Evolutionary conservation across 2,797 vertebrate species (phyloP).

Genomic region (Nannoperca obscura): DNA sequence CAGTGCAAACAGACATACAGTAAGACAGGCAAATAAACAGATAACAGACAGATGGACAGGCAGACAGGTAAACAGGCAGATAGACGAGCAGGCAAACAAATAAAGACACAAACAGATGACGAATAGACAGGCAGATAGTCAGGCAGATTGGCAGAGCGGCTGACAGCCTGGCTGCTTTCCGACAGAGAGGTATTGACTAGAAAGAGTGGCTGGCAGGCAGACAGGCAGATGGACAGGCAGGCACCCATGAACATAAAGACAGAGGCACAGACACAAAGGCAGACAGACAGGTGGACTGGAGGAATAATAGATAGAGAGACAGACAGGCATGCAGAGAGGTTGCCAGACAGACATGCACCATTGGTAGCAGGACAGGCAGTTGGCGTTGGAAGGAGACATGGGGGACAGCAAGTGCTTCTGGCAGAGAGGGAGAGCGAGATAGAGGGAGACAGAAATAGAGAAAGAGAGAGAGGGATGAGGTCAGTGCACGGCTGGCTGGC

Average conservation of each 20-base stretch:
- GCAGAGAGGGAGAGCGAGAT: conserved; percentile 67
- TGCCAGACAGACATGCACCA: conserved; percentile 80
- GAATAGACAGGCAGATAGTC: conserved; percentile 70
- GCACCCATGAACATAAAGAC: conserved; percentile 57
- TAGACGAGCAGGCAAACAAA: conserved; percentile 68
- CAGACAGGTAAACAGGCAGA: conserved; percentile 71
- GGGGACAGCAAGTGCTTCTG: conserved; percentile 81
- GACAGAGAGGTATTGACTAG: conserved; percentile 69
- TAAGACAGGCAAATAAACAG: conserved; percentile 50
- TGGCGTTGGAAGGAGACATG: conserved; percentile 80
- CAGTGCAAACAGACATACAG: conserved; percentile 19
- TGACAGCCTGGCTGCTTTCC: conserved; percentile 77
- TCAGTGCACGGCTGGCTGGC: conserved; percentile 82
- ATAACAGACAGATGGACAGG: conserved; percentile 57
- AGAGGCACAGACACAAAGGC: conserved; percentile 57
- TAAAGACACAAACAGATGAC: conserved; percentile 76
- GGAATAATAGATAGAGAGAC: conserved; percentile 62
- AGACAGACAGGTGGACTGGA: conserved; percentile 64
- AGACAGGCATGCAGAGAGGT: conserved; percentile 53
- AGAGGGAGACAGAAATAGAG: conserved; percentile 67
- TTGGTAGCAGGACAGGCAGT: conserved; percentile 79
- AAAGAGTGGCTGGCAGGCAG: conserved; percentile 76
- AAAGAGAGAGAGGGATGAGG: conserved; percentile 61
- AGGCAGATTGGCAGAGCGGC: conserved; percentile 75
- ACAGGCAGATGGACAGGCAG: conserved; percentile 79